A percentile compares a stretch with the other conserved stretches of the same genome.
Conservation (phyloP, 92 coral and sea anemone genomes). For the Plumapathes pennacea region DNA sequence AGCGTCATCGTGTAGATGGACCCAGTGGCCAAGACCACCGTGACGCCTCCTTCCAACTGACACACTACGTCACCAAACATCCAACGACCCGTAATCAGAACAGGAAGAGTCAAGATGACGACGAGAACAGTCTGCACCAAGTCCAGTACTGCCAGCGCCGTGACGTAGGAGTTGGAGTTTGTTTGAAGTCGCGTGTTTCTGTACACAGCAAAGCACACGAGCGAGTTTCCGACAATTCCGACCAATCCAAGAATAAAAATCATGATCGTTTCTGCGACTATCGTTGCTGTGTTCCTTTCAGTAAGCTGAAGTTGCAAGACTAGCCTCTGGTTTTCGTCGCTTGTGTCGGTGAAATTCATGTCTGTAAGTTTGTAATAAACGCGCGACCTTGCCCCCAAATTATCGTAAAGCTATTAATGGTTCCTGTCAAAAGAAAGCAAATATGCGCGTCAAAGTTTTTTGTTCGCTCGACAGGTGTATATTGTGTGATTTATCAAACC, state of each 20-base stretch:
- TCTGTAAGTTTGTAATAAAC: too few relatives aligned
- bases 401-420: too few relatives aligned
- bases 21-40: constrained; percentile 20
- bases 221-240: constrained; percentile 35
- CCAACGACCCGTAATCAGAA: constrained; percentile 17
- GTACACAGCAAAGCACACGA: constrained; percentile 34
- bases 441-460: too few relatives aligned
- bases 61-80: constrained; percentile 8
- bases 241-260: constrained; percentile 7
- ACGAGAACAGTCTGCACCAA: constrained; percentile 1
- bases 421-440: too few relatives aligned
- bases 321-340: too few relatives aligned
- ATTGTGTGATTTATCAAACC: too few relatives aligned
- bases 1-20: constrained; percentile 41
- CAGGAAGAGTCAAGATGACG: constrained; percentile 3
- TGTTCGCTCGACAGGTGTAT: too few relatives aligned
- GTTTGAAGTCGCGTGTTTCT: constrained; percentile 42
- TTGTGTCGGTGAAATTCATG: too few relatives aligned
- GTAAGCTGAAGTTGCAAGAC: too few relatives aligned
- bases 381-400: too few relatives aligned
- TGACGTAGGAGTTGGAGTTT: constrained; percentile 51
- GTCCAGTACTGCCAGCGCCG: constrained; percentile 32
- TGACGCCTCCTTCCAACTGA: constrained; percentile 27
- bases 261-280: background rate
- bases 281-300: constrained; percentile 6